phyloP scores from a whole-genome alignment of 2,797 vertebrate genomes.

The Lindbergichthys nudifrons region DNA sequence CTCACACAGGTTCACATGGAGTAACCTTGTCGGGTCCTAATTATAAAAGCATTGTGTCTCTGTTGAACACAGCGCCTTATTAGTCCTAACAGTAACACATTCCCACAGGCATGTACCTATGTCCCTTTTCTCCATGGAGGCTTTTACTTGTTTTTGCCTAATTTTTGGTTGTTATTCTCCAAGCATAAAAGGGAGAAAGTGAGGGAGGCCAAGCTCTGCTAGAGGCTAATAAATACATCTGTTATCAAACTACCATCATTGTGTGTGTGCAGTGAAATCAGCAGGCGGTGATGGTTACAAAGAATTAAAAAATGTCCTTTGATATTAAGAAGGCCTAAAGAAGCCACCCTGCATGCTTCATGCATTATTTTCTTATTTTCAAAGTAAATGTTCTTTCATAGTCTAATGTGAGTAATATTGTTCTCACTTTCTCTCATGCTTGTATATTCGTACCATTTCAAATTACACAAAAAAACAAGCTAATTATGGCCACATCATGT shows the following conservation, averaged over 20 bases:
- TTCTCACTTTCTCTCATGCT: background rate
- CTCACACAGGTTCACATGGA: slow-evolving; percentile 39
- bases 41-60: slow-evolving; percentile 66
- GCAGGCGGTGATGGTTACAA: background rate
- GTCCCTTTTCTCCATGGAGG: slow-evolving; percentile 50
- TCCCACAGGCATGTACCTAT: slow-evolving; percentile 64
- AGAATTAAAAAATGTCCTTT: background rate
- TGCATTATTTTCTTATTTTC: slow-evolving; percentile 21
- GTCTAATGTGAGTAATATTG: slow-evolving; percentile 2
- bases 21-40: slow-evolving; percentile 71
- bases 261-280: slow-evolving; percentile 1
- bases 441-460: slow-evolving; percentile 15
- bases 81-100: slow-evolving; percentile 65
- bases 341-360: background rate
- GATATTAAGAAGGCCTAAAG: background rate
- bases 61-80: slow-evolving; percentile 62
- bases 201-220: background rate
- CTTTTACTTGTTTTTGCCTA: slow-evolving; percentile 54
- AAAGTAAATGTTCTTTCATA: slow-evolving; percentile 20
- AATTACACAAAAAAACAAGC: slow-evolving; percentile 10
- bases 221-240: slow-evolving; percentile 11
- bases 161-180: slow-evolving; percentile 44
- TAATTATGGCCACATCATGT: slow-evolving; percentile 31
- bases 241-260: slow-evolving; percentile 28
- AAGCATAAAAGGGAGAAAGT: slow-evolving; percentile 2